Conservation (phyloP, 2,113 vertebrate genomes). For the Brachypodius melanocephalos region DNA sequence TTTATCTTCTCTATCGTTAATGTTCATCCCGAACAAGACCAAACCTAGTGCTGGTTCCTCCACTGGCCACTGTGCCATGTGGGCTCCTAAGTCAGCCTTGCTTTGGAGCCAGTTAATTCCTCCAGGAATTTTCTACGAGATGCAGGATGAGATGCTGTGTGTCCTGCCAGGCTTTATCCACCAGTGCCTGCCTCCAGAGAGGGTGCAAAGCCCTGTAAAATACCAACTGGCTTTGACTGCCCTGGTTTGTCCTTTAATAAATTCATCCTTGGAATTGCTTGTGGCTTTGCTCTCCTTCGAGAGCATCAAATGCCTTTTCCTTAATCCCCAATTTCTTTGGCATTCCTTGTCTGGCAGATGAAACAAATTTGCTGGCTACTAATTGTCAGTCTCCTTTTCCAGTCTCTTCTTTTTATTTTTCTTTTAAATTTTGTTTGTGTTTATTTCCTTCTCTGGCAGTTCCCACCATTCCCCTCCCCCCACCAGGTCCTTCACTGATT, state of each 20-base stretch:
- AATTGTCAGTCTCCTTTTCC: conserved; percentile 49
- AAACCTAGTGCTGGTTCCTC: background rate
- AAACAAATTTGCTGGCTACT: conserved; percentile 63
- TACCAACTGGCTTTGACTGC: background rate
- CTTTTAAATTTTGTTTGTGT: conserved; percentile 2
- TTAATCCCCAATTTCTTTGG: conserved; percentile 40
- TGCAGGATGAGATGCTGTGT: background rate
- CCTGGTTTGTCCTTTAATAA: background rate
- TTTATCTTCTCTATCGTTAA: background rate
- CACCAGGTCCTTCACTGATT: background rate
- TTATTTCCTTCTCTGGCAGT: background rate
- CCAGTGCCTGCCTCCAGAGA: conserved; percentile 1
- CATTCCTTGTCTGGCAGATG: background rate
- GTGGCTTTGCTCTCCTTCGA: background rate
- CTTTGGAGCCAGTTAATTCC: background rate
- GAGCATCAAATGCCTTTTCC: conserved; percentile 31
- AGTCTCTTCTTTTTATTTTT: background rate
- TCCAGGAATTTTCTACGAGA: background rate
- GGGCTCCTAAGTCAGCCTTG: accelerated
- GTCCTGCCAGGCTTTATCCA: conserved; percentile 13
- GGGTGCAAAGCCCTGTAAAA: background rate
- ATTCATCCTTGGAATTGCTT: background rate
- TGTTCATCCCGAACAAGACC: background rate
- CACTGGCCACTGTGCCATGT: accelerated
- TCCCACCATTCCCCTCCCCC: background rate